phyloP scores from a whole-genome alignment of 2,797 vertebrate species.

The Eulemur mongoz region DNA sequence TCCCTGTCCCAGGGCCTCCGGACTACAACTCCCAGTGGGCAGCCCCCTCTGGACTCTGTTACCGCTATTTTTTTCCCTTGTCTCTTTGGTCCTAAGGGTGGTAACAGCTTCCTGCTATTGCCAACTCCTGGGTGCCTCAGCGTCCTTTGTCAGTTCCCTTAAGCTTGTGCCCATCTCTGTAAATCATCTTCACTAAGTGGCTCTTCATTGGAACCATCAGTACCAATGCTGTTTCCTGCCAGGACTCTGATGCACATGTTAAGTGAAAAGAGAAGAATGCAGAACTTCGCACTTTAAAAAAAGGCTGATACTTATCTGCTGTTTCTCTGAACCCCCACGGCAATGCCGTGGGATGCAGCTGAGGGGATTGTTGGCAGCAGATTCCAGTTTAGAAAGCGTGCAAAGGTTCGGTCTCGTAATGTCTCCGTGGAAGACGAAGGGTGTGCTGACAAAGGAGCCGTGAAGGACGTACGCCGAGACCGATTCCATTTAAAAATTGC shows the following conservation, averaged over 20 bases:
- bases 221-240: neutral
- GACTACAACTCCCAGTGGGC: neutral
- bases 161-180: neutral
- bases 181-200: neutral
- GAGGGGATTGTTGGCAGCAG: neutral
- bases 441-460: neutral
- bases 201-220: neutral
- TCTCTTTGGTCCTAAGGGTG: neutral
- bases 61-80: neutral
- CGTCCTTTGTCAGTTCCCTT: neutral
- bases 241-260: neutral
- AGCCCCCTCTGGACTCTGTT: neutral
- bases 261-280: neutral
- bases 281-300: neutral
- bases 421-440: neutral
- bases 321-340: neutral
- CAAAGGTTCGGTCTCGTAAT: neutral
- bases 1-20: neutral
- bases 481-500: neutral
- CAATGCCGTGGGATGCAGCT: neutral
- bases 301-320: neutral
- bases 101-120: neutral
- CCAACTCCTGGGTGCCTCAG: neutral
- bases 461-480: neutral
- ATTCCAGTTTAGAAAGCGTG: conserved; percentile 56